A percentile compares a stretch with the other conserved stretches of the same genome.
These are phyloP conservation scores for Pyrrhia umbra DNA, from an alignment of 2,888 invertebrate genomes.

Conservation along the genomic window DNA sequence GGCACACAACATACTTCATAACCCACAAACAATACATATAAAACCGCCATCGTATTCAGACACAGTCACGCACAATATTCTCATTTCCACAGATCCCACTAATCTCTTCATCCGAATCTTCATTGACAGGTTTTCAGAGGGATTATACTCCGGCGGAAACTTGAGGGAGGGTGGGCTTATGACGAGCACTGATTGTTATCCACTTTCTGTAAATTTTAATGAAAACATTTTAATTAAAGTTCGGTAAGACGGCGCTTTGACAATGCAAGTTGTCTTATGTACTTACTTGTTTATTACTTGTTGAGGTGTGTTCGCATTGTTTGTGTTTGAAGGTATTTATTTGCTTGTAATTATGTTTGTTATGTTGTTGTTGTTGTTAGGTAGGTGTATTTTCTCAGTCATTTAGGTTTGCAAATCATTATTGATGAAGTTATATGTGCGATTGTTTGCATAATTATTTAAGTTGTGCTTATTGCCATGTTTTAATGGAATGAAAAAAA, in stretches of 20 bases:
- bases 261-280: conserved; percentile 5
- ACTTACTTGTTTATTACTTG: conserved; percentile 14
- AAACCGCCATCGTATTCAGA: conserved; percentile 1
- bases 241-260: conserved; percentile 12
- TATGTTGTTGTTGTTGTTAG: not conserved
- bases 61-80: conserved; percentile 31
- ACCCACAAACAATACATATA: not conserved
- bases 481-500: too few relatives aligned
- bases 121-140: conserved; percentile 61
- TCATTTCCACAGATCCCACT: conserved; percentile 40
- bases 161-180: conserved; percentile 38
- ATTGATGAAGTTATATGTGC: not conserved
- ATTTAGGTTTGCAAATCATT: not conserved
- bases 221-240: conserved; percentile 45
- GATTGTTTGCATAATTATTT: too few relatives aligned
- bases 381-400: conserved; percentile 1
- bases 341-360: conserved; percentile 12
- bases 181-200: conserved; percentile 33
- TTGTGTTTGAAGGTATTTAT: conserved; percentile 10
- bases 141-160: conserved; percentile 51
- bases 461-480: too few relatives aligned
- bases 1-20: too few relatives aligned
- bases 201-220: conserved; percentile 38
- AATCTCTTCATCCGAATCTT: conserved; percentile 47
- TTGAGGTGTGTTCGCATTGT: conserved; percentile 7